These are phyloP conservation scores for Lissonota sp. DNA, from an alignment of 2,888 invertebrate genomes.

Conservation along the genomic window DNA sequence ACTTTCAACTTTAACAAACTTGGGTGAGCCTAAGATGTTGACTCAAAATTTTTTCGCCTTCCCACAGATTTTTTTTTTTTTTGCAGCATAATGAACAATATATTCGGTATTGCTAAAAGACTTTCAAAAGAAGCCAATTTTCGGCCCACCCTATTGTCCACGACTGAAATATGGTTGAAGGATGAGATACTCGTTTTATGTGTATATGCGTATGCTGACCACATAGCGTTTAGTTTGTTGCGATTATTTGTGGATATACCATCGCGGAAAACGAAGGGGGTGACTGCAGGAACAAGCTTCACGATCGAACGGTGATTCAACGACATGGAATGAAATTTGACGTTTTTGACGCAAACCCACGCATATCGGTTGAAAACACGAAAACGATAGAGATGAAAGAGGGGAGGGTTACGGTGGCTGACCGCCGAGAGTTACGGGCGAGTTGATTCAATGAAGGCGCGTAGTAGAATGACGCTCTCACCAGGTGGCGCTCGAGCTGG, in stretches of 20 bases:
- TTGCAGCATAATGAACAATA: too few species aligned
- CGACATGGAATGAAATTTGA: constrained; percentile 46
- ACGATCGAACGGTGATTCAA: constrained; percentile 39
- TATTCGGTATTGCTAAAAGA: too few species aligned
- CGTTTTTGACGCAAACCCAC: constrained; percentile 7
- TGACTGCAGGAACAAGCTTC: constrained; percentile 1
- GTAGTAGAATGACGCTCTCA: constrained; percentile 37
- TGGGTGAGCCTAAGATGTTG: too few species aligned
- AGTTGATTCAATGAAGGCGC: constrained; percentile 37
- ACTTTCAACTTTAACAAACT: too few species aligned
- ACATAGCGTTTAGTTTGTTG: too few species aligned
- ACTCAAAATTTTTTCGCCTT: too few species aligned
- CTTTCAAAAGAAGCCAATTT: too few species aligned
- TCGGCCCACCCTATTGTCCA: too few species aligned
- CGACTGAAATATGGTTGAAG: too few species aligned
- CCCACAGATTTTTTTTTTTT: too few species aligned
- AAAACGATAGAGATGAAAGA: not conserved
- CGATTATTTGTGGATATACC: constrained; percentile 33
- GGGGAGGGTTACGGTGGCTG: not conserved
- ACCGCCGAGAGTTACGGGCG: constrained; percentile 41
- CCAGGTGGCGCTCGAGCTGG: constrained; percentile 1
- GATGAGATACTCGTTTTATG: too few species aligned
- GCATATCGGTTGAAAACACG: constrained; percentile 21
- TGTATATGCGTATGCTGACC: too few species aligned
- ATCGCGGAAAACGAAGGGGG: not conserved